A percentile compares a stretch with the other conserved stretches of the same genome.
Evolutionary conservation across 2,888 invertebrate species (phyloP).

Genomic region (Scaptomyza cyrtandrae): DNA sequence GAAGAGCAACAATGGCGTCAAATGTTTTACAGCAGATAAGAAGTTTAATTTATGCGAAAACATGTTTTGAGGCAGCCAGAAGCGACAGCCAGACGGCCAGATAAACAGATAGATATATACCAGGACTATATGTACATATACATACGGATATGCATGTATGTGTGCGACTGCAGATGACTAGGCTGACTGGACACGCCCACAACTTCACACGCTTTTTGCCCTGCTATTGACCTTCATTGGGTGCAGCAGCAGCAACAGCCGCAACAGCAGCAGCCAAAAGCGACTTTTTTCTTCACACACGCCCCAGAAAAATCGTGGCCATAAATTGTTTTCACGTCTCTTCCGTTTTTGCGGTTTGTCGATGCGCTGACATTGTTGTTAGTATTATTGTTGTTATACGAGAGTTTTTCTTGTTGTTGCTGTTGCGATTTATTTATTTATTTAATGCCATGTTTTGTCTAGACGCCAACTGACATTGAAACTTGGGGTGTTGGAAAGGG

Average conservation of each 20-base stretch:
- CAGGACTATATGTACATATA: conserved; percentile 10
- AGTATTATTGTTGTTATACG: conserved; percentile 17
- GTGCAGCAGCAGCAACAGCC: conserved; percentile 15
- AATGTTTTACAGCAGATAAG: conserved; percentile 80
- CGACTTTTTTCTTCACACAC: conserved; percentile 50
- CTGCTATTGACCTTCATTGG: conserved; percentile 71
- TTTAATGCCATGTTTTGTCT: conserved; percentile 78
- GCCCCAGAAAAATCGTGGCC: conserved; percentile 47
- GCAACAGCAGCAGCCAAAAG: background rate
- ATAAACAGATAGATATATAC: conserved; percentile 50
- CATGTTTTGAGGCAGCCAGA: conserved; percentile 72
- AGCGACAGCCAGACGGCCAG: conserved; percentile 54
- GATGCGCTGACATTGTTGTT: conserved; percentile 50
- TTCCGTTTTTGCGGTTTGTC: conserved; percentile 68
- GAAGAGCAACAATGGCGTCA: conserved; percentile 64
- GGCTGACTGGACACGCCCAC: conserved; percentile 56
- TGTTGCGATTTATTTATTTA: conserved; percentile 73
- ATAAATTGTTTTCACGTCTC: conserved; percentile 64
- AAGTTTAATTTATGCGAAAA: conserved; percentile 82
- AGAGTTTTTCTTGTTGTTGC: conserved; percentile 17
- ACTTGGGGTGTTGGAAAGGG: background rate
- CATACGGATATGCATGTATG: conserved; percentile 13
- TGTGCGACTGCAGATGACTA: conserved; percentile 41
- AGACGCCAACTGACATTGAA: conserved; percentile 61
- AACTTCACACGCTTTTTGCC: conserved; percentile 55